Evolutionary conservation across 2,888 invertebrate genomes (phyloP), one percentile per base, ranked within the genome.

Genomic region (Chouioia cunea): DNA sequence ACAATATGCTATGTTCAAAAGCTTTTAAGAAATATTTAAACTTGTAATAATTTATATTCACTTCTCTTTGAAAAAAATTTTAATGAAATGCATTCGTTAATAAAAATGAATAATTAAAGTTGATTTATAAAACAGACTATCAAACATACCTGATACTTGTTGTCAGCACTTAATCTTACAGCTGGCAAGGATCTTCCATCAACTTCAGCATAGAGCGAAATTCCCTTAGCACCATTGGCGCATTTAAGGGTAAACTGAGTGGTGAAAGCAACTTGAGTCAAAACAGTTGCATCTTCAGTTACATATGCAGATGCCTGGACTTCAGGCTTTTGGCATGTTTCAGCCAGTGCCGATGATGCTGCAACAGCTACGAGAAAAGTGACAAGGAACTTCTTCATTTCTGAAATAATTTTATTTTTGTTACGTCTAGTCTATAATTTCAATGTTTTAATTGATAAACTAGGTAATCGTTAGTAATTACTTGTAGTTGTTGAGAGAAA

Each of bases 201-300:
- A 69, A 97, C 90, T 83, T 97, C 96, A 16, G 97, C 97, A 85
- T 96, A 97, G 69, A 97, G 86, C 46, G 92, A 92, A 75, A 93
- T 89, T 82, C 90, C 90, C 74, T 89, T 90, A 2, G 88, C 87
- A 20, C 88, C 88, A 76, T 92, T 91, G 76, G 89, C 89, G 82
- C 98, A 98, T 82, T 92, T 91, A 53, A 98, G 87, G 12, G 91
- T 89, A 87, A 98, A 97, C 86, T 97, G 96, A 15, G 94, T 92
- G 79, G 98, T 93, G 86, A 95, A 96, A 0, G 96, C 97, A 77
- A 97, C 94, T 83, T 91, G 93, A 75, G 93, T 93, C 14, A 98
- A 92, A 73, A 97, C 91, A 58, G 97, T 95, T 0, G 95, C 96
- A 88, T 99, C 98, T 85, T 93, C 90, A 18, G 97, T 97, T 57